Percentiles rank a stretch among this genome's conserved stretches.
These are phyloP conservation scores for Ectropis crepuscularia DNA, from an alignment of 2,888 invertebrate species.

Conservation along the genomic window DNA sequence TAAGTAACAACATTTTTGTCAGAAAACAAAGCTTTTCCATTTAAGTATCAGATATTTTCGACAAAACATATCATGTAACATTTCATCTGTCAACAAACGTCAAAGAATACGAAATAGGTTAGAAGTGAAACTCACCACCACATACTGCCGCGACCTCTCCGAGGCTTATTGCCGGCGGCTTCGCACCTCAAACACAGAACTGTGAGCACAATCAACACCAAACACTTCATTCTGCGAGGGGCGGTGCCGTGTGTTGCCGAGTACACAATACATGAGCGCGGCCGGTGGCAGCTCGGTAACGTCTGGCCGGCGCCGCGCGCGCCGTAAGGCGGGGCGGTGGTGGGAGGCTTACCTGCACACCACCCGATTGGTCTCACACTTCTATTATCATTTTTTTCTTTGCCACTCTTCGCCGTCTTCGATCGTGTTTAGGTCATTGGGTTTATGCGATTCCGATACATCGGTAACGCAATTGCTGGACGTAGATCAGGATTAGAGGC, in stretches of 20 bases:
- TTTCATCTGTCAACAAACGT: slow-evolving; percentile 7
- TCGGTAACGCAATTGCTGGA: slow-evolving; percentile 39
- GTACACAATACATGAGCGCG: slow-evolving; percentile 77
- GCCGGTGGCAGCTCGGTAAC: slow-evolving; percentile 68
- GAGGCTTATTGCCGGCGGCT: slow-evolving; percentile 83
- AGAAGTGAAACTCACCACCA: slow-evolving; percentile 90
- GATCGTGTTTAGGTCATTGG: slow-evolving; percentile 65
- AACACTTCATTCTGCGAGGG: slow-evolving; percentile 79
- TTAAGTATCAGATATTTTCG: too few species aligned
- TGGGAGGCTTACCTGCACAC: slow-evolving; percentile 77
- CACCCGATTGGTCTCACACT: slow-evolving; percentile 74
- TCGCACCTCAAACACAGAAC: slow-evolving; percentile 81
- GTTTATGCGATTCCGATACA: slow-evolving; percentile 45
- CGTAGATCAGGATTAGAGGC: slow-evolving; percentile 13
- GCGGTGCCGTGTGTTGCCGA: slow-evolving; percentile 55
- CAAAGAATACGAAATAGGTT: slow-evolving; percentile 34
- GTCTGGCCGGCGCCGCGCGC: slow-evolving; percentile 61
- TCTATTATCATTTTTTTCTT: slow-evolving; percentile 61
- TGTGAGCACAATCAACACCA: slow-evolving; percentile 83
- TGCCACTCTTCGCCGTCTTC: slow-evolving; percentile 20
- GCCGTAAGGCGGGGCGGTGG: slow-evolving; percentile 75
- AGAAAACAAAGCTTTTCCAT: too few species aligned
- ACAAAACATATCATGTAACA: slow-evolving; percentile 9
- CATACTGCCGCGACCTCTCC: slow-evolving; percentile 94
- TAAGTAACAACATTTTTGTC: too few species aligned